Conservation (phyloP, 2,113 vertebrate genomes). For the Cyprinodon tularosa region DNA sequence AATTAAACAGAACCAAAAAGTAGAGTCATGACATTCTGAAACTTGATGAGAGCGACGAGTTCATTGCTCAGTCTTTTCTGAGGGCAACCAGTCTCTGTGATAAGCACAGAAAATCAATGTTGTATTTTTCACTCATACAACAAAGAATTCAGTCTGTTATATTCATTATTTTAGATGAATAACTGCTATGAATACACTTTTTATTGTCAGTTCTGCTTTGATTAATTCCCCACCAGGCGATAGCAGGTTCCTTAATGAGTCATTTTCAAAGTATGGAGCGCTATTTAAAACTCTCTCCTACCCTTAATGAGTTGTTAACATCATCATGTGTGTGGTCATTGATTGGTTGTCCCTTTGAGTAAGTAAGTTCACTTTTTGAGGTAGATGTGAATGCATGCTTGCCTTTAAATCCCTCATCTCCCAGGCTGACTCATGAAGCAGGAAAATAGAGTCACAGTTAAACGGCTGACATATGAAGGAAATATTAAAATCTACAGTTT, state of each 20-base stretch:
- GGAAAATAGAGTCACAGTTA: not conserved
- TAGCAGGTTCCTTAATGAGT: conserved; percentile 31
- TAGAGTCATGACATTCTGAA: conserved; percentile 11
- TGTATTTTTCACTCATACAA: conserved; percentile 45
- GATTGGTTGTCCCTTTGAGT: conserved; percentile 23
- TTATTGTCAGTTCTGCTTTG: conserved; percentile 37
- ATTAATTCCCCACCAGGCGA: conserved; percentile 40
- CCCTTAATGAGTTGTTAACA: conserved; percentile 26
- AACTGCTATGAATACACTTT: conserved; percentile 22
- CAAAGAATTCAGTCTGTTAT: conserved; percentile 31
- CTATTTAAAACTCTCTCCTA: conserved; percentile 6
- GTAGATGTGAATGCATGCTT: not conserved
- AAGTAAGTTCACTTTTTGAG: conserved; percentile 9
- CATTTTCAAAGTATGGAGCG: conserved; percentile 17
- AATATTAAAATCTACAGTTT: not conserved
- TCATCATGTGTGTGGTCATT: conserved; percentile 13
- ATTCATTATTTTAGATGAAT: conserved; percentile 37
- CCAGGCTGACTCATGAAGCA: not conserved
- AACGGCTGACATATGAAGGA: not conserved
- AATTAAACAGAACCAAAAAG: conserved; percentile 4
- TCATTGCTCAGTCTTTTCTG: not conserved
- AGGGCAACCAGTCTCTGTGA: conserved; percentile 11
- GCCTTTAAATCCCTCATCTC: not conserved
- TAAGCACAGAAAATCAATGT: conserved; percentile 22
- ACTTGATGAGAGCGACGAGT: conserved; percentile 7